Percentiles rank a stretch among this genome's conserved stretches.
Conservation (phyloP, 2,888 invertebrate species). For the Frankliniella fusca region DNA sequence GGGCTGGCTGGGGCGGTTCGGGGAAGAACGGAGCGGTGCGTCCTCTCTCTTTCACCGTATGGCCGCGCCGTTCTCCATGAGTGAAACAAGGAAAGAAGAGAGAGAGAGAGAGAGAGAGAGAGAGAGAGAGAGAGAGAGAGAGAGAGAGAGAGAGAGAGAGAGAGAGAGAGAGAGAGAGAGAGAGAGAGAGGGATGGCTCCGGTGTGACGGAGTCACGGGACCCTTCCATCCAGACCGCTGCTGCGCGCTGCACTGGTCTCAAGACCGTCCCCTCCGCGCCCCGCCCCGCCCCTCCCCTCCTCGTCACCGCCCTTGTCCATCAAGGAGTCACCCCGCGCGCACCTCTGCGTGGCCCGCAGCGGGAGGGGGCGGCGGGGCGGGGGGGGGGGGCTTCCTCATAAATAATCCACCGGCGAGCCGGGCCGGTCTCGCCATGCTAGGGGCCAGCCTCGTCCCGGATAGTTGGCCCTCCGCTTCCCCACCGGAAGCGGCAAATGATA, state of each 20-base stretch:
- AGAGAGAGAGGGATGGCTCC: too few species aligned
- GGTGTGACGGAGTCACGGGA: too few species aligned
- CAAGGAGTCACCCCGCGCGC: background rate
- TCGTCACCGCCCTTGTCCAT: background rate
- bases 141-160: background rate
- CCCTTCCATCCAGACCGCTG: too few species aligned
- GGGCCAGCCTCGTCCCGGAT: too few species aligned
- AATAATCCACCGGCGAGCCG: background rate
- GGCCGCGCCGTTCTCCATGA: too few species aligned
- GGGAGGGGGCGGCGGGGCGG: background rate
- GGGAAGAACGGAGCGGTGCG: too few species aligned
- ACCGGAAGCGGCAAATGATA: conserved; percentile 1
- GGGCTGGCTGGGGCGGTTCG: too few species aligned
- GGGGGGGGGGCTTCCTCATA: background rate
- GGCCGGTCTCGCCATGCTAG: background rate
- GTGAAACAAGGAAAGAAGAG: background rate
- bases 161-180: too few species aligned
- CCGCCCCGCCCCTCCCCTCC: background rate
- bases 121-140: background rate
- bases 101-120: background rate
- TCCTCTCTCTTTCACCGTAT: too few species aligned
- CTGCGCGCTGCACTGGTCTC: background rate
- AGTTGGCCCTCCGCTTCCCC: background rate
- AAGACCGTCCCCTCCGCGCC: background rate
- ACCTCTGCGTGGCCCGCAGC: background rate